Evolutionary conservation across 2,797 vertebrate species (phyloP), one percentile per base, ranked within the genome.

Genomic region (Peromyscus nudipes): DNA sequence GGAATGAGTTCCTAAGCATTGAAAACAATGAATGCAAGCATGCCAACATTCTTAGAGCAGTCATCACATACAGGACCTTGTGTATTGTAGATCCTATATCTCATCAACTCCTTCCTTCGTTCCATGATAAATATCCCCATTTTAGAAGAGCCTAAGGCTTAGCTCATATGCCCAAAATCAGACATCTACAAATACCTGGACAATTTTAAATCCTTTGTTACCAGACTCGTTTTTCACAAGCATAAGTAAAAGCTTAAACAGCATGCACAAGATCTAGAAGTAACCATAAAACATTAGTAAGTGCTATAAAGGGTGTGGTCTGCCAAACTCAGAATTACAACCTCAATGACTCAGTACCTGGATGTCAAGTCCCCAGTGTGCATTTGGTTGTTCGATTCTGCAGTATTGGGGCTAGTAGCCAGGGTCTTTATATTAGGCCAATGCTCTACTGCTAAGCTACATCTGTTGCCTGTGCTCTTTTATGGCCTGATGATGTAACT

Each of bases 151-250:
- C 65, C 71, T 73, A 16, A 76, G 37, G 52, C 2, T 89, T 77
- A 85, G 65, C 16, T 60, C 52, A 62, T 96, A 23, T 76, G 55
- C 29, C 34, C 65, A 69, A 57, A 43, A 81, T 89, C 82, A 89
- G 77, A 67, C n/a, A 92, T 87, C 55, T 86, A 31, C 40, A 73
- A 76, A 76, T 60, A 10, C 94, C 64, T 76, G 92, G 25, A 88
- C 76, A 43, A 87, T 60, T 57, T 52, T 43, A 12, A 16, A 31
- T 37, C 34, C 43, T 84, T 29, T 17, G 5, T 92, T 55, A 87
- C 40, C 57, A 67, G 14, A 80, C 37, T 83, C 86, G 25, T 88
- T 86, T 62, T 62, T 62, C 71, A 46, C 57, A 64, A 52, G 40
- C 81, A 89, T 65, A 82, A 55, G 25, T 21, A 40, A 81, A 62